phyloP scores from a whole-genome alignment of 2,797 vertebrate species.

The Sarcoramphus papa region DNA sequence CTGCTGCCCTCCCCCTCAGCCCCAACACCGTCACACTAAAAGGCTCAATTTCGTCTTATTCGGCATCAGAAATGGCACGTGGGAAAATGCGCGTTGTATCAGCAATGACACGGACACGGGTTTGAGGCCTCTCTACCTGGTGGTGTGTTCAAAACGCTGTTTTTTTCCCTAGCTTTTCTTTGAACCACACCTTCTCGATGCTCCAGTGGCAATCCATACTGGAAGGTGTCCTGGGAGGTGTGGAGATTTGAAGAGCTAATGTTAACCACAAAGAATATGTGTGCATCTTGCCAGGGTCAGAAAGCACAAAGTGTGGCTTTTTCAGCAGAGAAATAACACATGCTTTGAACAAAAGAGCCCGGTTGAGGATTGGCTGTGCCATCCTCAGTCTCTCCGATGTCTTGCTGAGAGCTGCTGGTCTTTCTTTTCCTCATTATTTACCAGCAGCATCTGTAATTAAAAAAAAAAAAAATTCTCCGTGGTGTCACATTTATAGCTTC shows the following conservation, averaged over 20 bases:
- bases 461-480: background rate
- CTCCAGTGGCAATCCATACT: fast-evolving
- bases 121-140: background rate
- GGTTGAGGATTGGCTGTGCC: background rate
- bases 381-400: background rate
- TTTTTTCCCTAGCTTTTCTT: fast-evolving
- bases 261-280: background rate
- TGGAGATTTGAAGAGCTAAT: background rate
- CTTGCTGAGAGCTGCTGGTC: background rate
- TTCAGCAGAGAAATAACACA: background rate
- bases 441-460: background rate
- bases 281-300: background rate
- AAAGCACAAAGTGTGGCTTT: background rate
- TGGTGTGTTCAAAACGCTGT: fast-evolving
- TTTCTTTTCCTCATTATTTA: background rate
- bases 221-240: fast-evolving
- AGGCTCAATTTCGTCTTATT: fast-evolving
- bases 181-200: background rate
- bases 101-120: fast-evolving
- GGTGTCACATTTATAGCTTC: background rate
- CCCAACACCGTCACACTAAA: fast-evolving
- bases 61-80: fast-evolving
- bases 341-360: background rate
- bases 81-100: fast-evolving
- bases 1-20: background rate